phyloP scores from a whole-genome alignment of 2,113 vertebrate genomes.

The Pao palembangensis region DNA sequence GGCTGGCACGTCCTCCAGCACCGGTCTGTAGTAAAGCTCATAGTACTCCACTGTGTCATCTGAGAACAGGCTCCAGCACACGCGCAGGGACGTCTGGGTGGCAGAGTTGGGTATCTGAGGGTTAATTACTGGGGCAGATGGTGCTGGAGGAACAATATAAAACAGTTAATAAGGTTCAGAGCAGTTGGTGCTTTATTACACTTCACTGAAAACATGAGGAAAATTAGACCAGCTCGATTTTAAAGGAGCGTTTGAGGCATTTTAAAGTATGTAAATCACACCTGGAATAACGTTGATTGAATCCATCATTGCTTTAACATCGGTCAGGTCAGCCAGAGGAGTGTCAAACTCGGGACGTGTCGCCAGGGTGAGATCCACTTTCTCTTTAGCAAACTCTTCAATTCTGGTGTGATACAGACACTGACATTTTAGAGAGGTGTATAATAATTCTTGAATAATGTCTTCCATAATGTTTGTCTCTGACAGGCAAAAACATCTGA shows the following conservation, averaged over 20 bases:
- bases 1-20: slow-evolving; percentile 68
- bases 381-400: slow-evolving; percentile 78
- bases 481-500: neutral
- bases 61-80: slow-evolving; percentile 91
- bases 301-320: slow-evolving; percentile 88
- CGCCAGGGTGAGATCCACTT: slow-evolving; percentile 78
- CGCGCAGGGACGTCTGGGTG: slow-evolving; percentile 80
- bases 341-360: slow-evolving; percentile 79
- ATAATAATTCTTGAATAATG: too few species aligned
- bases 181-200: too few species aligned
- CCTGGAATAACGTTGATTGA: slow-evolving; percentile 86
- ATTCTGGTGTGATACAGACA: slow-evolving; percentile 69
- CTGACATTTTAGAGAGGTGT: neutral
- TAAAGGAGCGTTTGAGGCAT: neutral
- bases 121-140: slow-evolving; percentile 93
- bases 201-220: too few species aligned
- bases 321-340: slow-evolving; percentile 79
- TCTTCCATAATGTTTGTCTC: slow-evolving; percentile 1
- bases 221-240: too few species aligned
- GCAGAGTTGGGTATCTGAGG: slow-evolving; percentile 87
- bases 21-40: slow-evolving; percentile 81
- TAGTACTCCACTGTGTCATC: slow-evolving; percentile 91
- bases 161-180: neutral
- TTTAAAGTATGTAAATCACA: slow-evolving; percentile 44
- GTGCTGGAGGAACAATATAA: slow-evolving; percentile 68